phyloP scores from a whole-genome alignment of 2,888 invertebrate genomes.

The Platerodrilus igneus region DNA sequence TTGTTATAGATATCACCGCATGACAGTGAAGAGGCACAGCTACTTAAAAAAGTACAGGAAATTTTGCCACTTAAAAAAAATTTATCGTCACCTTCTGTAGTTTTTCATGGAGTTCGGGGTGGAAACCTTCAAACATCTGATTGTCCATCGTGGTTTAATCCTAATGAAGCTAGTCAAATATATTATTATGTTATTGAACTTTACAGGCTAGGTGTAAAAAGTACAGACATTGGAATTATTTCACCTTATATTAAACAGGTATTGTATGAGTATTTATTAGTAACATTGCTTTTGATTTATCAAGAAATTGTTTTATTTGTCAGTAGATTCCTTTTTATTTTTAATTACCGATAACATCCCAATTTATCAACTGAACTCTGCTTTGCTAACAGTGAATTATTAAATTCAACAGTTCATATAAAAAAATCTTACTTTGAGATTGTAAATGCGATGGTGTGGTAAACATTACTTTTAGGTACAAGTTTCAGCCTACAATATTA shows the following conservation, averaged over 20 bases:
- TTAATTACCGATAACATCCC: no score
- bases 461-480: no score
- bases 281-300: no score
- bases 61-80: conserved; percentile 41
- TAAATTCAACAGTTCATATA: no score
- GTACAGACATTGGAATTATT: conserved; percentile 80
- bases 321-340: conserved; percentile 5
- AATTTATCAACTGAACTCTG: no score
- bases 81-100: conserved; percentile 52
- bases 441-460: no score
- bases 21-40: conserved; percentile 46
- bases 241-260: conserved; percentile 92
- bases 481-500: no score
- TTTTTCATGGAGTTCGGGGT: conserved; percentile 70
- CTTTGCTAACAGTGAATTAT: no score
- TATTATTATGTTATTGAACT: conserved; percentile 62
- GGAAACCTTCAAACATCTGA: conserved; percentile 66
- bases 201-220: conserved; percentile 58
- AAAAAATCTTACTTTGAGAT: no score
- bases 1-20: conserved; percentile 21
- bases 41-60: conserved; percentile 42
- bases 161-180: conserved; percentile 68
- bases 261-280: no score
- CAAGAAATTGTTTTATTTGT: conserved; percentile 17
- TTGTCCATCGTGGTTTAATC: conserved; percentile 87